phyloP scores from a whole-genome alignment of 2,797 vertebrate genomes.

The Sebastiscus albofasciatus region DNA sequence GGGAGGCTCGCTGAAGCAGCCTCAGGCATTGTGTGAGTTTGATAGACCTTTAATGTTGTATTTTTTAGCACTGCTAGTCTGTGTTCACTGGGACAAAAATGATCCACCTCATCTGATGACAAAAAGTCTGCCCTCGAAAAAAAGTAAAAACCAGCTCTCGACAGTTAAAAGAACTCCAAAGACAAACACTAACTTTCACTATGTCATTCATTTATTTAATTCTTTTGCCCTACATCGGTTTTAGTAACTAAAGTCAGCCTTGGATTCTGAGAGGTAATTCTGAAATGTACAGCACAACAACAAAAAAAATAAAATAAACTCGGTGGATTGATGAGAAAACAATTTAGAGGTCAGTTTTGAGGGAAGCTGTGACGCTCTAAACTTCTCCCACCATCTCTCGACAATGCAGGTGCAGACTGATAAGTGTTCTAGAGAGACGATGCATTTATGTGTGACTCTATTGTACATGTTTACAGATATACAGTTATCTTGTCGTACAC shows the following conservation, averaged over 20 bases:
- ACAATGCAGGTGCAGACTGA: conserved; percentile 62
- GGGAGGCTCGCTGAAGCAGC: conserved; percentile 59
- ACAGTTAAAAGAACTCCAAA: conserved; percentile 57
- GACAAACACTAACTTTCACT: conserved; percentile 66
- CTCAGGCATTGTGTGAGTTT: conserved; percentile 79
- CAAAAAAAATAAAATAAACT: conserved; percentile 20
- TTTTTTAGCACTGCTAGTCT: conserved; percentile 65
- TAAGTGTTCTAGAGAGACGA: conserved; percentile 69
- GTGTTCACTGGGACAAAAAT: conserved; percentile 73
- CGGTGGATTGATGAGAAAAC: conserved; percentile 34
- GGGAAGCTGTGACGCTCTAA: conserved; percentile 62
- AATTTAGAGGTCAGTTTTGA: conserved; percentile 61
- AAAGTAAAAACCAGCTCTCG: conserved; percentile 22
- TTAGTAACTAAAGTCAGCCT: conserved; percentile 78
- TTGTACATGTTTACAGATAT: conserved; percentile 82
- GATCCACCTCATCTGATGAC: conserved; percentile 61
- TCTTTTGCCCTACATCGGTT: conserved; percentile 63
- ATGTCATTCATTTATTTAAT: conserved; percentile 57
- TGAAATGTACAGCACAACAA: conserved; percentile 76
- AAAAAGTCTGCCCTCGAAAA: conserved; percentile 37
- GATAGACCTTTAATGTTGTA: conserved; percentile 57
- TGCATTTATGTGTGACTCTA: conserved; percentile 74
- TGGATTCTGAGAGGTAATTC: conserved; percentile 80
- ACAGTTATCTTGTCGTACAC: conserved; percentile 78
- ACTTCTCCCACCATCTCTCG: conserved; percentile 53